Evolutionary conservation across 2,888 invertebrate genomes (phyloP), one percentile per base, ranked within the genome.

Genomic region (Scotopteryx bipunctaria): DNA sequence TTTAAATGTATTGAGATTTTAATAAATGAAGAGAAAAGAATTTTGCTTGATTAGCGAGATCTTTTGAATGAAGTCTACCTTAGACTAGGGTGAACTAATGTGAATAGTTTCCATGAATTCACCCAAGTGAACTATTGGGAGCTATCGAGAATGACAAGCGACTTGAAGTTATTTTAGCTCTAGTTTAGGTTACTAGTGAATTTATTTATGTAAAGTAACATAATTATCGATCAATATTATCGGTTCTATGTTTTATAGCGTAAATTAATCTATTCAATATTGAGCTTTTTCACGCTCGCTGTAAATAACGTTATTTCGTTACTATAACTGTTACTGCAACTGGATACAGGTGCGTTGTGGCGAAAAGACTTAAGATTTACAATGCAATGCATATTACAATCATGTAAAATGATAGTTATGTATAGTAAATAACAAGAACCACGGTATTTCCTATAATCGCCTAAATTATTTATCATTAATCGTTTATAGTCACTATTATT

Each of bases 181-280:
- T 75, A 76, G 69, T 67, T 67, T 79, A 78, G 73, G 59, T 67
- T 79, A 38, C 2, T 53, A 81, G 80, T 74, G 58, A 73, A 76
- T 71, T 74, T 76, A 69, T 70, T 50, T 57, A 48, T 59, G 71
- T 67, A 27, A 62, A 56, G 67, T 65, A 64, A 71, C 69, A 71
- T 16, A 40, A 40, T 40, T 27, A 40, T 32, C 32, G 21, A 42
- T 42, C 42, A 33, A 42, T 32, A 32, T 13, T 32, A 57, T 71
- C 33, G 56, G 47, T 59, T 59, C 56, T 57, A 59, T 46, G 48
- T 55, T 46, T 47, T 45, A 36, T 53, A 38, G 32, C 55, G 49
- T 59, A 51, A 53, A 59, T 41, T 46, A 47, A 52, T 52, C 42
- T 25, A 48, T 52, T 50, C 35, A 47, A 35, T 55, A 52, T 50